Conservation (phyloP, 2,888 invertebrate genomes). For the Eretmocerus hayati region DNA sequence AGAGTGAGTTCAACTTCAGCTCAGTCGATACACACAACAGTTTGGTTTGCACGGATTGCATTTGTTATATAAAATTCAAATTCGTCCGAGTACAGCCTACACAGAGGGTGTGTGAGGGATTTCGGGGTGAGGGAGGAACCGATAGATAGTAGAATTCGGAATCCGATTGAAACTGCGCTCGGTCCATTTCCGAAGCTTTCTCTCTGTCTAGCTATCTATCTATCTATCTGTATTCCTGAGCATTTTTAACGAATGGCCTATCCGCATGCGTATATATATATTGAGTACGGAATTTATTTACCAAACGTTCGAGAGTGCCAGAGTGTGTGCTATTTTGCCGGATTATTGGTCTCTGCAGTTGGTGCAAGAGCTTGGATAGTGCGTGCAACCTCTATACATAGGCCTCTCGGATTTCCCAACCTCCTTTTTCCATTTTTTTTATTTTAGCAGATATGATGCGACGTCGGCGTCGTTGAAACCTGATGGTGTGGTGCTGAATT, state of each 20-base stretch:
- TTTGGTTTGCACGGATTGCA: constrained; percentile 9
- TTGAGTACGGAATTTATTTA: constrained; percentile 15
- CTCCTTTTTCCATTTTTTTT: background rate
- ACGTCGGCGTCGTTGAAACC: no score
- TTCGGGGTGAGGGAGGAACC: constrained; percentile 1
- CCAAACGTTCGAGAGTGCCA: background rate
- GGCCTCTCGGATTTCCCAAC: background rate
- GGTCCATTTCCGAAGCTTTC: constrained; percentile 12
- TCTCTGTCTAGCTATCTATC: no score
- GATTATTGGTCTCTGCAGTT: constrained; percentile 8
- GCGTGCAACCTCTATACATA: no score
- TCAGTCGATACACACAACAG: no score
- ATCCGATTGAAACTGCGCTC: constrained; percentile 15
- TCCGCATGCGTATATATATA: background rate
- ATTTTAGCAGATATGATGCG: background rate
- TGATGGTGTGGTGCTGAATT: background rate
- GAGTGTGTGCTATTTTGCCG: constrained; percentile 7
- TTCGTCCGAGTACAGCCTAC: constrained; percentile 1
- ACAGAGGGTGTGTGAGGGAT: background rate
- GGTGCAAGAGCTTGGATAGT: no score
- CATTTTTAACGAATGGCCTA: constrained; percentile 13
- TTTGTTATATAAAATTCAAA: constrained; percentile 23
- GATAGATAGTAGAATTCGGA: background rate
- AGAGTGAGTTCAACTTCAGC: no score
- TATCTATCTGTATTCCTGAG: no score